Percentiles rank a stretch among this genome's conserved stretches.
Conservation (phyloP, 2,113 vertebrate genomes). For the Lagenorhynchus albirostris region DNA sequence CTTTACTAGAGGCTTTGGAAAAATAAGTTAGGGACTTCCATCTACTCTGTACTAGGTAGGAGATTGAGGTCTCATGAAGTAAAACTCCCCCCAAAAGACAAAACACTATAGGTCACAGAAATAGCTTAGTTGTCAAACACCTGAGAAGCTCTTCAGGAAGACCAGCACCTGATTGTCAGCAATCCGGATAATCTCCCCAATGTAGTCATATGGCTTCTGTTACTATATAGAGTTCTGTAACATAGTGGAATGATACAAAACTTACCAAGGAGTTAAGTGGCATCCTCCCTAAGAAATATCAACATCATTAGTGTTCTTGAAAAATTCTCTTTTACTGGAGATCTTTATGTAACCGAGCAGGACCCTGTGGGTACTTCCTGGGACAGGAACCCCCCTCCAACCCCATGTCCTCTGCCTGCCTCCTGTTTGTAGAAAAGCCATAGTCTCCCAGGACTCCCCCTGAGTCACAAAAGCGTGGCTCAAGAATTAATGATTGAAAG, state of each 20-base stretch:
- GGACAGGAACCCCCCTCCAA: too few relatives aligned
- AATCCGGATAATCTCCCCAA: neutral
- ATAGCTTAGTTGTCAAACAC: neutral
- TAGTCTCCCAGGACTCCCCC: too few relatives aligned
- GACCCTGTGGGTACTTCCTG: too few relatives aligned
- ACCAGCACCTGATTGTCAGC: neutral
- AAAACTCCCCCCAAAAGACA: neutral
- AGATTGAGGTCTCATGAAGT: neutral
- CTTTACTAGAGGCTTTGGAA: neutral
- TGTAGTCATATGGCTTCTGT: neutral
- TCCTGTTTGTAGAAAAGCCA: too few relatives aligned
- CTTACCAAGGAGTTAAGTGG: neutral
- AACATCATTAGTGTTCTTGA: neutral
- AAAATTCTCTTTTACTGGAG: neutral
- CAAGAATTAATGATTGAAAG: too few relatives aligned
- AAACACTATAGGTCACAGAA: neutral
- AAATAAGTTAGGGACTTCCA: neutral
- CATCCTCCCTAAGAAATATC: neutral
- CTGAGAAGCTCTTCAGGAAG: neutral
- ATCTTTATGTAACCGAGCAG: neutral
- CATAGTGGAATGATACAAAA: neutral
- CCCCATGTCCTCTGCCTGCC: too few relatives aligned
- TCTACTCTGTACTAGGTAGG: neutral
- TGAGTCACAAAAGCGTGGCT: too few relatives aligned
- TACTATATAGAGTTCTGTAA: neutral